phyloP scores from a whole-genome alignment of 1,140 invertebrate genomes.

The Drosophila sp. region DNA sequence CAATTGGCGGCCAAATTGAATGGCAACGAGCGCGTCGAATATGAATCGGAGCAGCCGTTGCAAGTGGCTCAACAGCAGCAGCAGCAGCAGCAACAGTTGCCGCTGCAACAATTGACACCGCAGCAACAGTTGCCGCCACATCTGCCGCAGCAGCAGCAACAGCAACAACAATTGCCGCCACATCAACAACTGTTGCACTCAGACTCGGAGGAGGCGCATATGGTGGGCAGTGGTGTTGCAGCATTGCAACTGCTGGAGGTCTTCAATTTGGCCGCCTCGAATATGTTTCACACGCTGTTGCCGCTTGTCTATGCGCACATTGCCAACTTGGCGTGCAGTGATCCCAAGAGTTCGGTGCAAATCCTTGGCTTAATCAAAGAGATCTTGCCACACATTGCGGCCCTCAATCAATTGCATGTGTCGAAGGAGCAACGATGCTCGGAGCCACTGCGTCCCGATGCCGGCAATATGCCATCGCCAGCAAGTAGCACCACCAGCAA shows the following conservation, averaged over 20 bases:
- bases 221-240: conserved; percentile 43
- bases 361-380: conserved; percentile 95
- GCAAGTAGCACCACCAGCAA: conserved; percentile 88
- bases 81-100: conserved; percentile 27
- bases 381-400: conserved; percentile 94
- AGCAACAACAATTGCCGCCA: conserved; percentile 31
- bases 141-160: conserved; percentile 23
- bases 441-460: conserved; percentile 43
- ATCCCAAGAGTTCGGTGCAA: conserved; percentile 95
- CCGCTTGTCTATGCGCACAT: conserved; percentile 93
- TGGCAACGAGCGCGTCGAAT: conserved; percentile 80
- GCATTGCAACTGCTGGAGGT: conserved; percentile 74
- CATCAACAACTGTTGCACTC: conserved; percentile 46
- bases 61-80: conserved; percentile 14
- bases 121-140: conserved; percentile 36
- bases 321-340: conserved; percentile 91
- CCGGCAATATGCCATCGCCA: conserved; percentile 24
- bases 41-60: conserved; percentile 61
- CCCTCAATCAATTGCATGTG: conserved; percentile 90
- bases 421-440: conserved; percentile 75
- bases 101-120: conserved; percentile 38
- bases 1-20: conserved; percentile 73
- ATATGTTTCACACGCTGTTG: conserved; percentile 89
- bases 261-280: conserved; percentile 80
- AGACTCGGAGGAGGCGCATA: conserved; percentile 72